Base-by-base conservation (phyloP, 1,140 invertebrate genomes). In the Bombus superbus region DNA sequence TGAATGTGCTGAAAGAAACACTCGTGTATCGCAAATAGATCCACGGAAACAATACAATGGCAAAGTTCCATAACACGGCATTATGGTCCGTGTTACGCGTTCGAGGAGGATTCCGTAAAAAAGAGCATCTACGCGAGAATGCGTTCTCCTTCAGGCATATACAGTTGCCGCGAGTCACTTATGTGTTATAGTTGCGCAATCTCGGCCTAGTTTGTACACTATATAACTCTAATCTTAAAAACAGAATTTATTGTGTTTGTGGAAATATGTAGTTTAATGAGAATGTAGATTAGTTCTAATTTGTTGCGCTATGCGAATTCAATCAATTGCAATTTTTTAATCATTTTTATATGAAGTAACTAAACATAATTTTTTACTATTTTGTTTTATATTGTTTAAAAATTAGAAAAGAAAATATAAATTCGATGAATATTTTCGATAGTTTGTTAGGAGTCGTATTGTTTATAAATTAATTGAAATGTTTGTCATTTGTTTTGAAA, bases 151-250 rank as follows among this genome's bases (percentile, higher is more conserved):
- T 83, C 59, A 82, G 64, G 59, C 59, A 64, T 80, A 38, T 72
- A 64, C 53, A 10, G 57, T 44, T 35, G 72, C 47, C 64, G 47
- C 84, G 77, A 62, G 38, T 64, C 66, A 71, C 59, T 81, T 59
- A 62, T 64, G 81, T 77, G 73, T 76, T 73, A 78, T 68, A 53
- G 57, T 90, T 89, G 75, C 85, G 66, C 64, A 90, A 90, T 59
- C 79, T 35, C 59, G 77, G 78, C 75, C 85, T 84, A 88, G 77
- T 88, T 90, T 53, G 44, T 53, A 64, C 62, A 28, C 53, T 1
- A 28, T 10, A 40, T 18, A 44, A 62, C 53, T 80, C 35, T 75
- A 69, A 90, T 89, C 74, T 90, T 84, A 69, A 40, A 53, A 25
- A n/a, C 62, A 44, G 47, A 83, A 69, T 84, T 72, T 44, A 25